Base-by-base conservation (phyloP, 1,140 invertebrate species). In the Phortica variegata region DNA sequence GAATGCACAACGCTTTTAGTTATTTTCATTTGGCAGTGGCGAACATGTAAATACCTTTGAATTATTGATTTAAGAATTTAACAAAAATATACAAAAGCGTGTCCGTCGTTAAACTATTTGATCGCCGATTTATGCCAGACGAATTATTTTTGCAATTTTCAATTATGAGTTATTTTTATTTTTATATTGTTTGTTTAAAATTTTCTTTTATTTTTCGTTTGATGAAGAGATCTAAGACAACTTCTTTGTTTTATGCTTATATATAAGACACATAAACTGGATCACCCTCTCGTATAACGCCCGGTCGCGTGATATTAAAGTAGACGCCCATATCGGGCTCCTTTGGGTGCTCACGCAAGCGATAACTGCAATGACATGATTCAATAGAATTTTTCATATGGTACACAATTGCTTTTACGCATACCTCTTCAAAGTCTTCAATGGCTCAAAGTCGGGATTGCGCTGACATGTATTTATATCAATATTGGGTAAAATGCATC, bases 401-500 rank as follows among this genome's bases (percentile, higher is more conserved):
- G 8, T 31, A 15, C 21, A 43, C 12, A 15, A 31, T 23, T 6
- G 29, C 5, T 31, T 29, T 12, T 43, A 12, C 17, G 43, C 23
- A 43, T 49, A 57, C 48, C 32, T 51, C 15, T 52, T 57, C 3
- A 83, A 58, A 6, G 79, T 79, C 31, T 78, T 81, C 2, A 83
- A 52, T 3, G 82, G 82, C 36, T 83, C 80, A 2, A 63, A 51
- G 26, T 79, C 72, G 0, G 63, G 39, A 61, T 77, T 58, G 51
- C 80, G 79, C 8, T 52, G 46, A 2, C 75, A 80, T 3, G 76
- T 79, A 43, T 81, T 77, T 5, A 80, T 79, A 77, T 83, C 60
- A 5, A 84, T 58, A 3, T 81, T 83, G 0, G 79, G 79, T 9
- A 83, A 65, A 16, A 80, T 76, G 56, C 82, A 84, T 43, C 76